Conservation (phyloP, 2,113 vertebrate species). For the Catharus bicknelli region DNA sequence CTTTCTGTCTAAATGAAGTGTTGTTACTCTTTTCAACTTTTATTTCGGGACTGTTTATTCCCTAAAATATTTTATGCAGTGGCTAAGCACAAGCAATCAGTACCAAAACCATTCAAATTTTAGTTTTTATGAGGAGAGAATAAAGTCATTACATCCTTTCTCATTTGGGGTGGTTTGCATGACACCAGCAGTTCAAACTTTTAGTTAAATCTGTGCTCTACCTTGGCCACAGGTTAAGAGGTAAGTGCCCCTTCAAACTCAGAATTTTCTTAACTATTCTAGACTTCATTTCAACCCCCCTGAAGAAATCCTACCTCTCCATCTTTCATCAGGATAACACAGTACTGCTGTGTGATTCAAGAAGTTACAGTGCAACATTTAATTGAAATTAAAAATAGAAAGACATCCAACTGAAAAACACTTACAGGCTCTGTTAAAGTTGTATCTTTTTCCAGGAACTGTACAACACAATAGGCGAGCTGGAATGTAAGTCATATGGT, state of each 20-base stretch:
- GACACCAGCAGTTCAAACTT: not conserved
- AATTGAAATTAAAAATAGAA: not conserved
- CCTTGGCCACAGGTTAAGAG: not conserved
- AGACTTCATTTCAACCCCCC: not conserved
- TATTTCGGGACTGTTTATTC: not conserved
- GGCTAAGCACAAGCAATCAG: not conserved
- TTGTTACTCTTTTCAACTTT: not conserved
- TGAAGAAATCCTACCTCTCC: not conserved
- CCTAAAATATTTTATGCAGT: not conserved
- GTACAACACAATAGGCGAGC: conserved; percentile 98
- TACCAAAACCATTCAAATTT: not conserved
- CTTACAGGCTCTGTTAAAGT: conserved; percentile 95
- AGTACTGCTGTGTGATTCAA: not conserved
- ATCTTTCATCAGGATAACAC: not conserved
- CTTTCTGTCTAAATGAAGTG: not conserved
- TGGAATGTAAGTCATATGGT: conserved; percentile 67
- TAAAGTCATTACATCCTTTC: not conserved
- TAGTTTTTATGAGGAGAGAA: not conserved
- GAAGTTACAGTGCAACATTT: not conserved
- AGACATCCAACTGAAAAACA: not conserved
- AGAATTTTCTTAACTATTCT: not conserved
- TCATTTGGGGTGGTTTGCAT: not conserved
- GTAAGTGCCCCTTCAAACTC: not conserved
- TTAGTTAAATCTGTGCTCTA: not conserved
- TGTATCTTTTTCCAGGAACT: conserved; percentile 97